Conservation (phyloP, 2,113 vertebrate genomes). For the Coracopsis vasa region DNA sequence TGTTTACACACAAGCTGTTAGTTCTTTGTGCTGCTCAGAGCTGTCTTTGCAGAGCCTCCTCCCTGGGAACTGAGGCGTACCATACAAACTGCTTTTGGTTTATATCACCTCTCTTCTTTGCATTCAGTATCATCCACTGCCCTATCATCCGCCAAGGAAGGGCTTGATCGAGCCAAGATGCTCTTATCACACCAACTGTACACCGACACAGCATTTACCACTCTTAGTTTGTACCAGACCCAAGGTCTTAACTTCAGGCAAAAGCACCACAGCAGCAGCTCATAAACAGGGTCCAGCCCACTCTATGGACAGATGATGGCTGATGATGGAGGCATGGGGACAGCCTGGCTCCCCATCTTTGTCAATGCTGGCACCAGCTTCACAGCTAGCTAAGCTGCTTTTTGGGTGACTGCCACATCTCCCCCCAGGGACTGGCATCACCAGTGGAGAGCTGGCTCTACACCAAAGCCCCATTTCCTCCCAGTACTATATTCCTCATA, state of each 20-base stretch:
- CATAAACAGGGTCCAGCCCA: not conserved
- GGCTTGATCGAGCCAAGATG: not conserved
- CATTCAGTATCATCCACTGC: not conserved
- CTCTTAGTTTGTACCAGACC: not conserved
- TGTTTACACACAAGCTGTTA: slow-evolving; percentile 9
- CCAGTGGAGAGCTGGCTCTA: not conserved
- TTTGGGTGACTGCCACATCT: not conserved
- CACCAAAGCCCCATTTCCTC: not conserved
- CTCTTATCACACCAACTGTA: not conserved
- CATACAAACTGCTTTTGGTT: not conserved
- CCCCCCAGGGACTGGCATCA: rapidly evolving
- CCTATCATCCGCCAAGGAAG: not conserved
- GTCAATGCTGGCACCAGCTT: not conserved
- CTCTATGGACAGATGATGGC: not conserved
- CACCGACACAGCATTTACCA: not conserved
- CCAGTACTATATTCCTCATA: not conserved
- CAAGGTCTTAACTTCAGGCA: not conserved
- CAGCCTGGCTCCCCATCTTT: not conserved
- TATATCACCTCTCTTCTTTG: not conserved
- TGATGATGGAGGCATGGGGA: not conserved
- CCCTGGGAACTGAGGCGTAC: not conserved
- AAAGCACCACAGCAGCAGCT: not conserved
- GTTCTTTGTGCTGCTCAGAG: not conserved
- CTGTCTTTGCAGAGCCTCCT: not conserved
- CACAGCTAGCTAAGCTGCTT: not conserved